Conservation (phyloP, 2,888 invertebrate species). For the Cephonodes hylas region DNA sequence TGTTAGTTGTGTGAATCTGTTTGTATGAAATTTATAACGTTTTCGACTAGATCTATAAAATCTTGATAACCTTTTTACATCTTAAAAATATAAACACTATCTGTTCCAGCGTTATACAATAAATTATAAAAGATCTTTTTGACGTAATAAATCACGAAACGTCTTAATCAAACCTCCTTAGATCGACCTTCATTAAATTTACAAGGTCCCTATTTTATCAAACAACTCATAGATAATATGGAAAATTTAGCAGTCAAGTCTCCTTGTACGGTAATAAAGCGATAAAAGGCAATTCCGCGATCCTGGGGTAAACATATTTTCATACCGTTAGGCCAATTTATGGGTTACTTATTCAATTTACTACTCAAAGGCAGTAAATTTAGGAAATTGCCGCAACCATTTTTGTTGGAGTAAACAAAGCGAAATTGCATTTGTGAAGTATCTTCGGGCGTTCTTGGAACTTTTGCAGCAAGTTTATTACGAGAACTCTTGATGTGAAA, state of each 20-base stretch:
- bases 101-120: too few relatives aligned
- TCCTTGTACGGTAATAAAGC: not conserved
- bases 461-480: not conserved
- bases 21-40: too few relatives aligned
- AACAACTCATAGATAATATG: not conserved
- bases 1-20: too few relatives aligned
- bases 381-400: slow-evolving; percentile 5
- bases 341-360: slow-evolving; percentile 8
- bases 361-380: not conserved
- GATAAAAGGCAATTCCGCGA: not conserved
- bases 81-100: too few relatives aligned
- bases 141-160: too few relatives aligned
- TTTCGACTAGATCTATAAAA: too few relatives aligned
- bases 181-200: too few relatives aligned
- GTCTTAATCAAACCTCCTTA: too few relatives aligned
- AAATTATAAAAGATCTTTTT: too few relatives aligned
- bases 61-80: too few relatives aligned
- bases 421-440: not conserved
- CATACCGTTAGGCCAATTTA: slow-evolving; percentile 3
- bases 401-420: not conserved
- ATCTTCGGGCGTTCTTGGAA: not conserved
- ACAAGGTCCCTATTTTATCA: not conserved
- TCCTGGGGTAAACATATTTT: not conserved
- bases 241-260: not conserved
- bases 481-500: not conserved